Evolutionary conservation across 2,797 vertebrate genomes (phyloP).

Genomic region (Alosa sapidissima): DNA sequence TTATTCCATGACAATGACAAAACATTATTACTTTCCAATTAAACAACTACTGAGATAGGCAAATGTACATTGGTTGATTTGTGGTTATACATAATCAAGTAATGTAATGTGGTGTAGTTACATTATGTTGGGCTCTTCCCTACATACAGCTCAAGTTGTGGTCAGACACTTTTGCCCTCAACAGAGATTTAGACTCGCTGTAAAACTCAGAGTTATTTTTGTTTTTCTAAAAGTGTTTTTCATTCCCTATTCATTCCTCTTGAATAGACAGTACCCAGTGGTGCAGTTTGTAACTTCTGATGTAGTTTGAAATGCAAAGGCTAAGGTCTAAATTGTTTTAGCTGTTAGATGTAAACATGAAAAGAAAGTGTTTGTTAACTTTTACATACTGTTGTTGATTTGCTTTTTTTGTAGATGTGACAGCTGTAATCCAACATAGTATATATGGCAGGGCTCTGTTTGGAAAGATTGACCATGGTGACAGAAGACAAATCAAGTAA

Average conservation of each 20-base stretch:
- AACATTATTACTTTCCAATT: not conserved
- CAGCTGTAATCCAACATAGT: not conserved
- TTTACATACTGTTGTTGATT: not conserved
- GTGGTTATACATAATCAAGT: no score
- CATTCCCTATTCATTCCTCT: constrained; percentile 62
- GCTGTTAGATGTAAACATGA: not conserved
- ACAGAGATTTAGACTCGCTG: constrained; percentile 37
- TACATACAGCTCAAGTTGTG: not conserved
- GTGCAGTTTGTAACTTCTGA: not conserved
- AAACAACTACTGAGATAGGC: no score
- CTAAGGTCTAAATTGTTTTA: not conserved
- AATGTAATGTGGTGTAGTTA: not conserved
- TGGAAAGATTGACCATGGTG: constrained; percentile 42
- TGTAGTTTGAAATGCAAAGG: not conserved
- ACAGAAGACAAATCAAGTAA: constrained; percentile 38
- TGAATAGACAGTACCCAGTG: constrained; percentile 30
- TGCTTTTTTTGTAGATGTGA: not conserved
- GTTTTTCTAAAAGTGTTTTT: constrained; percentile 58
- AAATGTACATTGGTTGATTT: not conserved
- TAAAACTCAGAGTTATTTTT: constrained; percentile 68
- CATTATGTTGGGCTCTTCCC: not conserved
- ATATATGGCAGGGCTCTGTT: not conserved
- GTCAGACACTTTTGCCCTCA: not conserved
- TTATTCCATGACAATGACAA: not conserved
- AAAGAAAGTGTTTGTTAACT: not conserved